These are phyloP conservation scores for Antechinus flavipes DNA, from an alignment of 2,113 vertebrate species.

Conservation along the genomic window DNA sequence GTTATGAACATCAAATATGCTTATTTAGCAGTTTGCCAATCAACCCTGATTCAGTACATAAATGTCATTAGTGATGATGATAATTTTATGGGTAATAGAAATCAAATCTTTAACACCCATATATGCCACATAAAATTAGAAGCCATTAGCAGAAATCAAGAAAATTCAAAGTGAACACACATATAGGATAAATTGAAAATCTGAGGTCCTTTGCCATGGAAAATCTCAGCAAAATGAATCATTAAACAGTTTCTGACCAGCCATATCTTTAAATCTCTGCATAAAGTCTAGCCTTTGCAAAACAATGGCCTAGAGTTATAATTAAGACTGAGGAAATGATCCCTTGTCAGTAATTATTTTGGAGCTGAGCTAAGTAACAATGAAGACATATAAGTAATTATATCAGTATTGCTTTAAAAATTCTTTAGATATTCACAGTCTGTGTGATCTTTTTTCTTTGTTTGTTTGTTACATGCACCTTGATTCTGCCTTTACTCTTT, in stretches of 20 bases:
- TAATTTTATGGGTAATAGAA: background rate
- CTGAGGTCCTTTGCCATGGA: background rate
- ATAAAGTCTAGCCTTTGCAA: background rate
- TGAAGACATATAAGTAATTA: constrained; percentile 26
- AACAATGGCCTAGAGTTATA: background rate
- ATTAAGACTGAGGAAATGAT: constrained; percentile 37
- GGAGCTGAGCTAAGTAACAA: constrained; percentile 32
- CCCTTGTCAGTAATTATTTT: constrained; percentile 13
- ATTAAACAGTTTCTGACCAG: background rate
- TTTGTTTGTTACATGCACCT: background rate
- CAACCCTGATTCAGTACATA: background rate
- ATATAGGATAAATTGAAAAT: background rate
- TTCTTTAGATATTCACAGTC: background rate
- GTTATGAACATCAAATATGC: background rate
- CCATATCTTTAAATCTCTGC: background rate
- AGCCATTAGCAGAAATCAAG: background rate
- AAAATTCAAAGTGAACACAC: background rate
- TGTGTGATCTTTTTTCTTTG: background rate
- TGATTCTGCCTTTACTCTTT: background rate
- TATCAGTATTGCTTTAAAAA: background rate
- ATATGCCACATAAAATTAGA: background rate
- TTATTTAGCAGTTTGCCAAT: background rate
- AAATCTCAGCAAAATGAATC: constrained; percentile 29
- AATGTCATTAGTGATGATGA: background rate
- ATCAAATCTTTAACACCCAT: constrained; percentile 8